Conservation (phyloP, 2,113 vertebrate species). For the Petrocephalus microphthalmus region DNA sequence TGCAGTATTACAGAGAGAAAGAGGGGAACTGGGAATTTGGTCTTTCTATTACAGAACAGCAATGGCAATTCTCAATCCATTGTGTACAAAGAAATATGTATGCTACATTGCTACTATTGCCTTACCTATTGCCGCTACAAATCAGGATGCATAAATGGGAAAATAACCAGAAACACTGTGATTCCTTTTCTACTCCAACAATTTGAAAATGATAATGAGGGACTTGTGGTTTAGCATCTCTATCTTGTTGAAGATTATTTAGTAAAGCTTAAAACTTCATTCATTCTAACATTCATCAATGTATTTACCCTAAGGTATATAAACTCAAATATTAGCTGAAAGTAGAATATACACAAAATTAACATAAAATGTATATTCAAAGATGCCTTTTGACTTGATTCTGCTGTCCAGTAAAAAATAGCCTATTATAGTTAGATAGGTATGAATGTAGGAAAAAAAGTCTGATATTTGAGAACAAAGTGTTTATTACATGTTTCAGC, state of each 20-base stretch:
- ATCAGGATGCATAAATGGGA: neutral
- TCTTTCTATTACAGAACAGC: neutral
- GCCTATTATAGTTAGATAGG: neutral
- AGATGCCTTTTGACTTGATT: neutral
- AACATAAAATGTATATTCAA: neutral
- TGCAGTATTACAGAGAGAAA: neutral
- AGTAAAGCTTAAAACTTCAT: neutral
- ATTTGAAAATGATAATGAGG: neutral
- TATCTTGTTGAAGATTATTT: neutral
- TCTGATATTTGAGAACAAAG: neutral
- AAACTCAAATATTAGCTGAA: neutral
- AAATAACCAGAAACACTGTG: neutral
- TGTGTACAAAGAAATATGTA: neutral
- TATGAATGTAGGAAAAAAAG: neutral
- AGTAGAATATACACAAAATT: neutral
- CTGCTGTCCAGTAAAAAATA: neutral
- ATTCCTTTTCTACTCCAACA: neutral
- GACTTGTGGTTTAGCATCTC: neutral
- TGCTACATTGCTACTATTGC: neutral
- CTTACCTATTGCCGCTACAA: conserved; percentile 22
- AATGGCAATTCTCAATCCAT: neutral
- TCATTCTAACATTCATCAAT: neutral
- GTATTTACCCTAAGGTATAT: neutral
- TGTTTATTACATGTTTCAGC: neutral
- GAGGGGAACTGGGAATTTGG: neutral